phyloP scores from a whole-genome alignment of 2,113 vertebrate species.

The Zapus hudsonius region DNA sequence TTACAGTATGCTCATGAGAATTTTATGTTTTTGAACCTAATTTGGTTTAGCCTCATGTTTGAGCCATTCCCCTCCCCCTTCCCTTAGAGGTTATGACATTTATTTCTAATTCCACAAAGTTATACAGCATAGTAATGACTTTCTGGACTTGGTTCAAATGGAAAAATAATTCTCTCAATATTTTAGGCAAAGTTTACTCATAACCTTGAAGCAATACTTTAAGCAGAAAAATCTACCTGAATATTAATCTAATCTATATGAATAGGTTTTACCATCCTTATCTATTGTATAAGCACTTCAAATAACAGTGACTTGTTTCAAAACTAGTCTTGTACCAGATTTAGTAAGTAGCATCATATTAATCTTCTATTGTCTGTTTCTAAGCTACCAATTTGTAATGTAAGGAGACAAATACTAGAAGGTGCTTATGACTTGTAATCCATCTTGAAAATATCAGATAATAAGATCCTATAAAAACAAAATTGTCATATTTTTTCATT shows the following conservation, averaged over 20 bases:
- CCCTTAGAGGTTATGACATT: too few species aligned
- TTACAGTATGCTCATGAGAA: too few species aligned
- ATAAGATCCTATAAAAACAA: conserved; percentile 32
- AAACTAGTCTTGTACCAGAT: not conserved
- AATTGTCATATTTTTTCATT: conserved; percentile 5
- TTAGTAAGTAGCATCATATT: not conserved
- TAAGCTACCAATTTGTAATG: conserved; percentile 3
- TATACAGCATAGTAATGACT: not conserved
- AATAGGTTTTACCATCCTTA: not conserved
- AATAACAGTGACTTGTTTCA: conserved; percentile 11
- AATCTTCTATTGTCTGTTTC: conserved; percentile 42
- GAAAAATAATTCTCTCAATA: conserved; percentile 22
- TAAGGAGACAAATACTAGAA: not conserved
- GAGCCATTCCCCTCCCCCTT: too few species aligned
- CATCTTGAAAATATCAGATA: conserved; percentile 4
- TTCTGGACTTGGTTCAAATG: not conserved
- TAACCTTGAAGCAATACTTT: not conserved
- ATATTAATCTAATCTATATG: not conserved
- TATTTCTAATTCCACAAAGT: conserved; percentile 21
- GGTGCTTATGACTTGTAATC: not conserved
- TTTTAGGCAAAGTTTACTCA: not conserved
- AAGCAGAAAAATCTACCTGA: not conserved
- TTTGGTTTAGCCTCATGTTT: too few species aligned
- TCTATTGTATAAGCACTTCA: not conserved
- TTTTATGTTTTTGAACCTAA: too few species aligned